Base-by-base conservation (phyloP, 2,888 invertebrate genomes). In the Trichogramma evanescens region DNA sequence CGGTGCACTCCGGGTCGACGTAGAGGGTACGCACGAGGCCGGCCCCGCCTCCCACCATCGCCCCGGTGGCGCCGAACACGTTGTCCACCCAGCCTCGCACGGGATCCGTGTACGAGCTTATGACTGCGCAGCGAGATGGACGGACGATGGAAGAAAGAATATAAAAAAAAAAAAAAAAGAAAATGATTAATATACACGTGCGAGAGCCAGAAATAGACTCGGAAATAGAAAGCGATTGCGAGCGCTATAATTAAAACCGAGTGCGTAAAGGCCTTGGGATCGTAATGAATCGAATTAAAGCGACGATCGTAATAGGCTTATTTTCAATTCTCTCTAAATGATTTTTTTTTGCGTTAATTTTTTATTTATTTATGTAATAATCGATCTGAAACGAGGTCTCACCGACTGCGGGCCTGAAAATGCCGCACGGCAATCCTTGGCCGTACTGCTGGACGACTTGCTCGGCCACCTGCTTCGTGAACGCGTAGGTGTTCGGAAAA, bases 401-500 rank as follows among this genome's bases (percentile, higher is more conserved):
- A 82, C 83, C 85, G 64, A 89, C 85, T n/a, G 87, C 86, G 0
- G 89, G 89, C 53, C 89, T 78, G 66, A 86, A 83, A 60, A 89
- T 82, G 63, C 84, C 84, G 4, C 86, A 68, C 0, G 89, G 89
- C 57, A 89, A 71, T 13, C 80, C 80, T 45, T 76, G 78, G 1
- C 82, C 82, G 66, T 85, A 82, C 57, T 79, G 80, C 44, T 80
- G 74, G 4, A 88, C 76, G 40, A 84, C 70, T 64, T 83, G 81
- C 73, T 89, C 89, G 0, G 86, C 87, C 59, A 89, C 74, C 6
- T 86, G 84, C 76, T 89, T 89, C 6, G 89, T 88, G 72, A 81
- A 86, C 4, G 86, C 84, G 76, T 90, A 89, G 1, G 88, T 88
- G 72, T 89, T 89, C 4, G 89, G 88, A 69, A 84, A 83, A 58